A percentile compares a stretch with the other conserved stretches of the same genome.
Conservation (phyloP, 2,888 invertebrate species). For the Bhutanitis thaidina region DNA sequence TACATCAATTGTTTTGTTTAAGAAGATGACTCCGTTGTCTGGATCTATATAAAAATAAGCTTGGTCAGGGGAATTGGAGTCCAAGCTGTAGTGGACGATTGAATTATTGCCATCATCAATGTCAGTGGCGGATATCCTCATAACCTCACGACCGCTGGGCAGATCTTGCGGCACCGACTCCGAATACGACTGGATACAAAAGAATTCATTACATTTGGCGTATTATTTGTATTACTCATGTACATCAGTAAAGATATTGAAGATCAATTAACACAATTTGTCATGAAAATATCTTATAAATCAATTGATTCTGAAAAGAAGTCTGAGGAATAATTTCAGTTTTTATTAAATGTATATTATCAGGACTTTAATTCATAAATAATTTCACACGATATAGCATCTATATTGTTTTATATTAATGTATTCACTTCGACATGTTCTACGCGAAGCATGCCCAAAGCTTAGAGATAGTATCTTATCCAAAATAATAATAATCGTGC, state of each 20-base stretch:
- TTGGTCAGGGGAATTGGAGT: conserved; percentile 67
- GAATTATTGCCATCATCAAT: conserved; percentile 96
- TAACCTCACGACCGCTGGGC: conserved; percentile 85
- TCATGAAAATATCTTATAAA: too few relatives aligned
- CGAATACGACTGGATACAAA: conserved; percentile 67
- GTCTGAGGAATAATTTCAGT: too few relatives aligned
- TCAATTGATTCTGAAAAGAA: too few relatives aligned
- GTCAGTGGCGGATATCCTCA: conserved; percentile 95
- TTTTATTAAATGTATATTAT: too few relatives aligned
- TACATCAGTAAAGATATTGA: too few relatives aligned
- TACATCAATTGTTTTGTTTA: conserved; percentile 83
- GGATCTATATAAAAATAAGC: conserved; percentile 90
- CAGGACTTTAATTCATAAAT: neutral
- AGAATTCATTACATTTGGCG: conserved; percentile 24
- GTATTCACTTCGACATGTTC: conserved; percentile 50
- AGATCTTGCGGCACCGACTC: conserved; percentile 92
- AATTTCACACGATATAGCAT: conserved; percentile 16
- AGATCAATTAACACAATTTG: too few relatives aligned
- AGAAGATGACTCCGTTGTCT: conserved; percentile 90
- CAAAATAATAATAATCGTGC: conserved; percentile 78
- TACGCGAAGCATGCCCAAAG: conserved; percentile 77
- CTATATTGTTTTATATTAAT: conserved; percentile 28
- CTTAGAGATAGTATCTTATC: conserved; percentile 68
- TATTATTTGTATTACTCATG: neutral
- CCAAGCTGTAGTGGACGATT: conserved; percentile 85